A percentile compares a stretch with the other conserved stretches of the same genome.
These are phyloP conservation scores for Diachasmimorpha longicaudata DNA, from an alignment of 1,140 invertebrate genomes.

Conservation along the genomic window DNA sequence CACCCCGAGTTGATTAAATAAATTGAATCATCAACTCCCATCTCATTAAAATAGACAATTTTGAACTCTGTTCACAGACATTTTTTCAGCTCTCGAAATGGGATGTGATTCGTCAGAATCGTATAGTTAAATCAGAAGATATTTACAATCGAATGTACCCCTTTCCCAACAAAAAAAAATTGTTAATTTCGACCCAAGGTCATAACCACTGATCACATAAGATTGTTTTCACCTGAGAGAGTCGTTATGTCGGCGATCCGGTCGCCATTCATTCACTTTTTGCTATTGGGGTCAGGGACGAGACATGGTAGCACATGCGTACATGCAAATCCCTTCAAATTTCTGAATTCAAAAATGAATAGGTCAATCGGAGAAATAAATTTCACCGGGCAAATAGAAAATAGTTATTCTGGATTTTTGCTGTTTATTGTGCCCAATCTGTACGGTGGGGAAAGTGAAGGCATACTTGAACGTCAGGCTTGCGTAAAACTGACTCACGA, in stretches of 20 bases:
- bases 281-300: slow-evolving; percentile 23
- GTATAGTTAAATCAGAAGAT: too few species aligned
- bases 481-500: background rate
- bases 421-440: background rate
- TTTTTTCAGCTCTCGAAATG: too few species aligned
- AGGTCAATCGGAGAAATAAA: background rate
- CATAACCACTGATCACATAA: background rate
- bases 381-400: background rate
- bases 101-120: too few species aligned
- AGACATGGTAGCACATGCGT: background rate
- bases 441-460: background rate
- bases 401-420: background rate
- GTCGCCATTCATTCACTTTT: slow-evolving; percentile 18
- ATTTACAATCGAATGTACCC: too few species aligned
- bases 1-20: too few species aligned
- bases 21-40: too few species aligned
- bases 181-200: background rate
- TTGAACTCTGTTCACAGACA: too few species aligned
- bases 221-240: background rate
- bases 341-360: background rate
- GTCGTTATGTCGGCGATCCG: background rate
- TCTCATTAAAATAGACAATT: too few species aligned
- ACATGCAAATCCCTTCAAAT: background rate
- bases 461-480: background rate
- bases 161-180: background rate